phyloP scores from a whole-genome alignment of 2,113 vertebrate genomes.

The Promerops cafer region DNA sequence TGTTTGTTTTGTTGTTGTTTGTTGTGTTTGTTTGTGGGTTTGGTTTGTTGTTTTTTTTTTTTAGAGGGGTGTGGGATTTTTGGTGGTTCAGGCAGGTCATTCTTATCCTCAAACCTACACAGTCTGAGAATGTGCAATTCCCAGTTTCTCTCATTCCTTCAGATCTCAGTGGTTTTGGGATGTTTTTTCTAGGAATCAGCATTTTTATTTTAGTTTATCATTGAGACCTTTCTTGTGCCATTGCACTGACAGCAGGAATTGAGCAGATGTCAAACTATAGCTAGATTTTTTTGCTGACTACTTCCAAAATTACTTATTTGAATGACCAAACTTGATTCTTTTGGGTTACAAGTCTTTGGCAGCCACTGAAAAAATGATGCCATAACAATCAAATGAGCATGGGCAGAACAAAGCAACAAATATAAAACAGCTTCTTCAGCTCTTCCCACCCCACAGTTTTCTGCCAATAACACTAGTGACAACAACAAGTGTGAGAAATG shows the following conservation, averaged over 20 bases:
- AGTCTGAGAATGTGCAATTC: neutral
- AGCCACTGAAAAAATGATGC: neutral
- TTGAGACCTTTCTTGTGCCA: neutral
- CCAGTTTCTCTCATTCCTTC: neutral
- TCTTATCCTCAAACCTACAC: neutral
- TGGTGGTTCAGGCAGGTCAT: neutral
- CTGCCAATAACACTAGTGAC: neutral
- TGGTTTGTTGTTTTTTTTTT: neutral
- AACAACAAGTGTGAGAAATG: neutral
- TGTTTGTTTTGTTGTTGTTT: neutral
- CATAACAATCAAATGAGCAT: neutral
- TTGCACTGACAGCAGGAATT: neutral
- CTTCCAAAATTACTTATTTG: neutral
- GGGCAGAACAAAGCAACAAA: neutral
- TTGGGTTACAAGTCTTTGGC: neutral
- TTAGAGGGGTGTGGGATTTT: fast-evolving
- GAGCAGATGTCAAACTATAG: neutral
- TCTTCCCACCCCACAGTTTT: neutral
- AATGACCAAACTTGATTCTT: neutral
- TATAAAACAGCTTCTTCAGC: neutral
- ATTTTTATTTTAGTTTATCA: neutral
- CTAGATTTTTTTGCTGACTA: neutral
- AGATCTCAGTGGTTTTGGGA: neutral
- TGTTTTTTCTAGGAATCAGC: neutral
- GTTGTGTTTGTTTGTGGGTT: neutral